These are phyloP conservation scores for Naso thynnoides DNA, from an alignment of 2,797 vertebrate species.

Conservation along the genomic window DNA sequence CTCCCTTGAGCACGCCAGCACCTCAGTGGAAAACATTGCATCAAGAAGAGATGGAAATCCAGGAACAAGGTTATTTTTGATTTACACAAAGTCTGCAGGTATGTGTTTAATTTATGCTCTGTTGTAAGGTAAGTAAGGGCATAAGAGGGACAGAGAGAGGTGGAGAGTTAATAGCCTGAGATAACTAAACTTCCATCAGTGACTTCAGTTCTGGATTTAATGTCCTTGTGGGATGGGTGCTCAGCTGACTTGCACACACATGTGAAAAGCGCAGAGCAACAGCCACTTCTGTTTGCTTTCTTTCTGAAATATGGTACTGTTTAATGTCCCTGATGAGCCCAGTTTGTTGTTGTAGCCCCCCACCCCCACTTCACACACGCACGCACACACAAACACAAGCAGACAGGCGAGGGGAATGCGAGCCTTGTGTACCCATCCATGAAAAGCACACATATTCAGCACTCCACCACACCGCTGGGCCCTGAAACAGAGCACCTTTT, in stretches of 20 bases:
- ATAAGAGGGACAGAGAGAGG: constrained; percentile 32
- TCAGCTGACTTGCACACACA: constrained; percentile 40
- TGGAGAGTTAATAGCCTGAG: constrained; percentile 52
- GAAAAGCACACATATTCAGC: constrained; percentile 66
- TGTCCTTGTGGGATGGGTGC: constrained; percentile 37
- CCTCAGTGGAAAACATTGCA: constrained; percentile 74
- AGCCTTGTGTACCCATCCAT: constrained; percentile 63
- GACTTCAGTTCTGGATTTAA: constrained; percentile 47
- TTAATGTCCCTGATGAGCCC: constrained; percentile 76
- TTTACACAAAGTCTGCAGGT: constrained; percentile 54
- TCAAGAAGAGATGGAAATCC: constrained; percentile 53
- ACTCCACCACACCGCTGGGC: constrained; percentile 36
- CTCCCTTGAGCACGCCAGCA: constrained; percentile 16
- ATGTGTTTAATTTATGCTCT: constrained; percentile 77
- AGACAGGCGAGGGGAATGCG: constrained; percentile 38
- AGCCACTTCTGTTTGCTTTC: constrained; percentile 47
- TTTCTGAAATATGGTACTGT: constrained; percentile 72
- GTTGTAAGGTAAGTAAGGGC: constrained; percentile 81
- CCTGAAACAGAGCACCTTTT: constrained; percentile 72
- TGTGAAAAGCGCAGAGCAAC: constrained; percentile 34
- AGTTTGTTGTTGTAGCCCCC: constrained; percentile 64
- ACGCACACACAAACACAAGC: constrained; percentile 59
- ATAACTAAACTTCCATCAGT: constrained; percentile 64
- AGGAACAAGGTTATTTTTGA: constrained; percentile 60
- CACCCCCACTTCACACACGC: neutral